Evolutionary conservation across 2,113 vertebrate species (phyloP).

Genomic region (Alaudala cheleensis): DNA sequence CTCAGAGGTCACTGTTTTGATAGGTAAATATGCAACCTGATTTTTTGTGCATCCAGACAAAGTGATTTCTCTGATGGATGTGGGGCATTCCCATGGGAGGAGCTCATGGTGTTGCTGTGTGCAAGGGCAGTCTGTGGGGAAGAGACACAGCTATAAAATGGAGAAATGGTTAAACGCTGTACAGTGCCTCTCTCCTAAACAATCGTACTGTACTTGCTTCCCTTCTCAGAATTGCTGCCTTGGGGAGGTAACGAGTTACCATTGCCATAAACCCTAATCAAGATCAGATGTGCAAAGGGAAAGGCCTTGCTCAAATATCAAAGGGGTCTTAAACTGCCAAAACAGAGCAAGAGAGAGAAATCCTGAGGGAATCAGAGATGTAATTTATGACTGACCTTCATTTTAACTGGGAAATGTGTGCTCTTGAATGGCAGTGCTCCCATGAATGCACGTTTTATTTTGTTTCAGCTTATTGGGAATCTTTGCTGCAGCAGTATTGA

Average conservation of each 20-base stretch:
- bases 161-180: not conserved
- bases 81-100: not conserved
- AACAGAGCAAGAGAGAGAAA: constrained; percentile 12
- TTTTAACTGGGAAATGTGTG: not conserved
- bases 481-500: not conserved
- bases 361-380: not conserved
- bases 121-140: not conserved
- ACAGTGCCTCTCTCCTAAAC: not conserved
- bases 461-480: not conserved
- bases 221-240: not conserved
- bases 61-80: not conserved
- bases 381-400: constrained; percentile 23
- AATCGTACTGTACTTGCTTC: not conserved
- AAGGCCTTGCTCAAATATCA: constrained; percentile 57
- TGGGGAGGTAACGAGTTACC: constrained; percentile 45
- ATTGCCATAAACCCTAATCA: not conserved
- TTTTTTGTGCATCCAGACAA: not conserved
- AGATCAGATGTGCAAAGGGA: constrained; percentile 50
- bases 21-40: not conserved
- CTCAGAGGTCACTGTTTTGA: not conserved
- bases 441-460: not conserved
- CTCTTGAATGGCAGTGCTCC: not conserved
- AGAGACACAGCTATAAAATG: not conserved
- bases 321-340: constrained; percentile 22
- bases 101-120: not conserved